phyloP scores from a whole-genome alignment of 2,888 invertebrate species.

The Ormyrus labotus region DNA sequence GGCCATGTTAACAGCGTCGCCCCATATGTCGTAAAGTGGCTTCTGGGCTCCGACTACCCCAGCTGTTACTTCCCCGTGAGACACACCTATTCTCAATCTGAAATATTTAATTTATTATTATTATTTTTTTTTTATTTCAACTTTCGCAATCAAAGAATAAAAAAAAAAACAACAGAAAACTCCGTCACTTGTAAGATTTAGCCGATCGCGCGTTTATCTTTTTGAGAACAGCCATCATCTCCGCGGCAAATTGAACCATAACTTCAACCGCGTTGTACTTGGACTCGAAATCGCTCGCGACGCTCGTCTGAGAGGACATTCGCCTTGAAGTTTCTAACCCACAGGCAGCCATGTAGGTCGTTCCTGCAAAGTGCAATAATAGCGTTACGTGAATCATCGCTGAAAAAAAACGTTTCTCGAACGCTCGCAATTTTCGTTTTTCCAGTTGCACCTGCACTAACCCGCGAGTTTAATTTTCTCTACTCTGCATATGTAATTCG shows the following conservation, averaged over 20 bases:
- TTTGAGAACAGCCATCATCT: slow-evolving; percentile 83
- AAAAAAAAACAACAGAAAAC: too few species aligned
- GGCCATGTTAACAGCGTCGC: slow-evolving; percentile 97
- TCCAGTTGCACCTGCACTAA: slow-evolving; percentile 61
- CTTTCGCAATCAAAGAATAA: too few species aligned
- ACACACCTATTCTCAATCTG: slow-evolving; percentile 83
- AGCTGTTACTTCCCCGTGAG: slow-evolving; percentile 93
- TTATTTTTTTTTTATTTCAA: background rate
- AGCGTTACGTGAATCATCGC: too few species aligned
- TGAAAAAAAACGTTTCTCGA: too few species aligned
- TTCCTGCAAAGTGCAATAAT: slow-evolving; percentile 74
- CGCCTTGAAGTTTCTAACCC: slow-evolving; percentile 88
- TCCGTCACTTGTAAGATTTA: slow-evolving; percentile 68
- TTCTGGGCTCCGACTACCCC: slow-evolving; percentile 96
- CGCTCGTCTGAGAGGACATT: slow-evolving; percentile 74
- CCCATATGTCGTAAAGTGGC: slow-evolving; percentile 98
- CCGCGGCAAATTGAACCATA: slow-evolving; percentile 85
- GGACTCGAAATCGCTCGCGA: slow-evolving; percentile 29
- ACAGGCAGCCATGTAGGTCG: slow-evolving; percentile 98
- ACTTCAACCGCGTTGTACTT: slow-evolving; percentile 77
- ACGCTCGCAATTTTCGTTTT: too few species aligned
- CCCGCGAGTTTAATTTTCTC: slow-evolving; percentile 98
- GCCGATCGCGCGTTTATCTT: slow-evolving; percentile 78
- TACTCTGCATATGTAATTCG: slow-evolving; percentile 81
- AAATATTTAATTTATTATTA: background rate